Conservation (phyloP, 1,140 invertebrate species). For the Hypsibius dujardini region DNA sequence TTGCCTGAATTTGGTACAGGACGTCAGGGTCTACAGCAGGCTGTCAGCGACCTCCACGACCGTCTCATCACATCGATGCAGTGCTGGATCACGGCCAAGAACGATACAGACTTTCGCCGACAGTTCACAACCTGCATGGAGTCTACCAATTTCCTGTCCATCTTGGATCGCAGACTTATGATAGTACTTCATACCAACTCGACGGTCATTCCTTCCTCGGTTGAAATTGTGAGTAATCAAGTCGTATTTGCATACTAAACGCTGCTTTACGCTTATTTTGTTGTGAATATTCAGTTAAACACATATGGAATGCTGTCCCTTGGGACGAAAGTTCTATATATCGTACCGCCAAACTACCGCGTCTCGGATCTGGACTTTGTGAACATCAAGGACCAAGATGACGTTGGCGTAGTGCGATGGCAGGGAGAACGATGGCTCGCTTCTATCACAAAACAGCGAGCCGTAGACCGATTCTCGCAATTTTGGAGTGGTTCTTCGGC, state of each 20-base stretch:
- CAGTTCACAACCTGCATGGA: background rate
- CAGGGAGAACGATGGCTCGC: background rate
- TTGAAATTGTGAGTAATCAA: background rate
- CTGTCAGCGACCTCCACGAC: background rate
- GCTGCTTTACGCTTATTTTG: background rate
- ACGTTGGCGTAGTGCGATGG: slow-evolving; percentile 4
- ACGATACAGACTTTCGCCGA: background rate
- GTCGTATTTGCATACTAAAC: background rate
- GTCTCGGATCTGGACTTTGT: background rate
- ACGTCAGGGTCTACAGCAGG: background rate
- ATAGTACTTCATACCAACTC: background rate
- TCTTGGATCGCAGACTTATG: background rate
- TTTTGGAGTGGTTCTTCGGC: background rate
- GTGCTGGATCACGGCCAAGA: background rate
- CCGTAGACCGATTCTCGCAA: background rate
- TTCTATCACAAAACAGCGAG: background rate
- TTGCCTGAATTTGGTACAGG: too few relatives aligned
- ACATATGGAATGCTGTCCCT: background rate
- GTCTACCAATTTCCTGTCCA: background rate
- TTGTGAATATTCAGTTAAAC: background rate
- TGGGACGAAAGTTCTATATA: background rate
- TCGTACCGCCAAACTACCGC: background rate
- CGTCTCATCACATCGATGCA: background rate
- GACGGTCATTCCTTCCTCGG: background rate
- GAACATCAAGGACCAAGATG: background rate